Conservation (phyloP, 2,888 invertebrate species). For the Rambutsinella grinnellia region DNA sequence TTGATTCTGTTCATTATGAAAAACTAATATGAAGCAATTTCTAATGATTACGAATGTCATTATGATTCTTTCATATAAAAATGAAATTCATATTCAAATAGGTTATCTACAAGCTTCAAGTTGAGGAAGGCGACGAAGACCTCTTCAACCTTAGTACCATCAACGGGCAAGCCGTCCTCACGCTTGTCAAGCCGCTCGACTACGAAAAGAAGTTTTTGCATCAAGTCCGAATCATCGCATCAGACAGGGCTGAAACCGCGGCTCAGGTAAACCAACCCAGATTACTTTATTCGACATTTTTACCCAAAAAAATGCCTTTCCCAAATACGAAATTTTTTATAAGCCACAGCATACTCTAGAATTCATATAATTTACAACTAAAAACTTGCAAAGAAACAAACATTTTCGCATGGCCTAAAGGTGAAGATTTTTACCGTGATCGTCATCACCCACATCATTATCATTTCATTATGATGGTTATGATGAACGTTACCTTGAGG, state of each 20-base stretch:
- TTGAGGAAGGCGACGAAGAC: constrained; percentile 82
- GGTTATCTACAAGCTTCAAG: constrained; percentile 89
- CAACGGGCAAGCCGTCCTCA: constrained; percentile 87
- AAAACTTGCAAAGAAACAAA: constrained; percentile 21
- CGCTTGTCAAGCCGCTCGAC: constrained; percentile 82
- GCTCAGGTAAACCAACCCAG: constrained; percentile 67
- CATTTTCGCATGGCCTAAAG: not conserved
- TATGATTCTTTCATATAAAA: not conserved
- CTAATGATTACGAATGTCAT: not conserved
- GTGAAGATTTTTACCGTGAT: not conserved
- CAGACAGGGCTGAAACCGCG: constrained; percentile 86
- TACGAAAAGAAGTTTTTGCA: constrained; percentile 90
- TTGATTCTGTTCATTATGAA: not conserved
- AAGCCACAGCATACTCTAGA: too few relatives aligned
- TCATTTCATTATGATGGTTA: too few relatives aligned
- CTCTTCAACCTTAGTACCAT: constrained; percentile 85
- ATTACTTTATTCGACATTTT: too few relatives aligned
- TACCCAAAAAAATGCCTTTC: too few relatives aligned
- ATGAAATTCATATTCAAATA: too few relatives aligned
- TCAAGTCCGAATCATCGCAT: constrained; percentile 85
- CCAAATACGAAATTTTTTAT: too few relatives aligned
- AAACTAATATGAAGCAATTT: too few relatives aligned
- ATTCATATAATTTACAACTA: too few relatives aligned
- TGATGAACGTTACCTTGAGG: constrained; percentile 10
- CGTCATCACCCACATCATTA: too few relatives aligned